These are phyloP conservation scores for Idaea dimidiata DNA, from an alignment of 2,888 invertebrate species.

Conservation along the genomic window DNA sequence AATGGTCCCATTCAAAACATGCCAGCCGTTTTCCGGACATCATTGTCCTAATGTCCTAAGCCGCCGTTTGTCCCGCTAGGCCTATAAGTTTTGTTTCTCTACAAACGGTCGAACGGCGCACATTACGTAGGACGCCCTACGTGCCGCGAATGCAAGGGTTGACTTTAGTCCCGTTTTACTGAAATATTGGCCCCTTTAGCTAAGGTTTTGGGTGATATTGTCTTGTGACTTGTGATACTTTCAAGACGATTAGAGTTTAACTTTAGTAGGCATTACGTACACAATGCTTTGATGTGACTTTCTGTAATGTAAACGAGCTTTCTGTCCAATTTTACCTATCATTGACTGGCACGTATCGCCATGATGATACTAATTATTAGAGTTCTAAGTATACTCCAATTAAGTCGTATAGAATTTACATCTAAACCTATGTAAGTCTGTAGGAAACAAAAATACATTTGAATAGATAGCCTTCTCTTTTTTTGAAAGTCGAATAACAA, in stretches of 20 bases:
- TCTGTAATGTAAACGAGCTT: too few species aligned
- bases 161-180: constrained; percentile 9
- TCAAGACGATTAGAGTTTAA: constrained; percentile 3
- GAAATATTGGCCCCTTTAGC: constrained; percentile 5
- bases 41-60: not conserved
- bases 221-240: not conserved
- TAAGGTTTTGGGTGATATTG: not conserved
- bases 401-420: too few species aligned
- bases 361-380: too few species aligned
- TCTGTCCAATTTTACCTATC: too few species aligned
- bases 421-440: too few species aligned
- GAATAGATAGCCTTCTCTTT: too few species aligned
- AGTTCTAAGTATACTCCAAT: too few species aligned
- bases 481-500: too few species aligned
- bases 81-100: constrained; percentile 55
- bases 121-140: constrained; percentile 50
- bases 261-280: not conserved
- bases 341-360: too few species aligned
- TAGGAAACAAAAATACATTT: too few species aligned
- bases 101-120: constrained; percentile 49
- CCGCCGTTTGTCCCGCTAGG: constrained; percentile 13
- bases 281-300: constrained; percentile 17
- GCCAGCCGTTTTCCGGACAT: not conserved
- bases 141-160: constrained; percentile 43
- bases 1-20: not conserved